Percentiles rank a stretch among this genome's conserved stretches.
Evolutionary conservation across 2,113 vertebrate genomes (phyloP).

Genomic region (Hemiprocne comata): DNA sequence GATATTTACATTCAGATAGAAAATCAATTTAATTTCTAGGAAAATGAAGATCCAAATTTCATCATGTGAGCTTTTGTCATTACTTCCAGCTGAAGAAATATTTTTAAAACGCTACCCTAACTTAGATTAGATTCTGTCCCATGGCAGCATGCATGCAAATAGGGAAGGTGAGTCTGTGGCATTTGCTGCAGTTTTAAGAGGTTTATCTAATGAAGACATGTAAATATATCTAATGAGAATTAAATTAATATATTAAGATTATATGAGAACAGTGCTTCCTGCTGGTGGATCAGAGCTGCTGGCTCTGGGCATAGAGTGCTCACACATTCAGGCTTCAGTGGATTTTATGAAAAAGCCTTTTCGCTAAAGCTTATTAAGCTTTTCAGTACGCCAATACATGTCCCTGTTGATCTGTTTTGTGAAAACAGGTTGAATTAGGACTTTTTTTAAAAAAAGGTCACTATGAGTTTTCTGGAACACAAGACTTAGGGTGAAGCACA

Average conservation of each 20-base stretch:
- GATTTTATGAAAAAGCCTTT: not conserved
- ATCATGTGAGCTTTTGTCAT: not conserved
- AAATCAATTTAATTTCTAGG: not conserved
- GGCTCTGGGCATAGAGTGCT: not conserved
- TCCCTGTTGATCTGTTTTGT: not conserved
- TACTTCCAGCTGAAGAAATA: not conserved
- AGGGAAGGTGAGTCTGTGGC: not conserved
- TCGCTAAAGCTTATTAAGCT: not conserved
- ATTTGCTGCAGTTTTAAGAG: not conserved
- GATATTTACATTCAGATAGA: not conserved
- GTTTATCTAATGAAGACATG: not conserved
- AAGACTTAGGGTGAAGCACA: not conserved
- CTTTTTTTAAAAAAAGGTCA: not conserved
- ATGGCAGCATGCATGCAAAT: not conserved
- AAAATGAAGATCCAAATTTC: not conserved
- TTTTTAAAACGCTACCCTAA: not conserved
- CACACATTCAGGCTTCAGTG: not conserved
- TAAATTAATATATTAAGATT: not conserved
- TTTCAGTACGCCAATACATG: not conserved
- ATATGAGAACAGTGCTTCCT: not conserved
- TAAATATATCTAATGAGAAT: not conserved
- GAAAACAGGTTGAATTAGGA: not conserved
- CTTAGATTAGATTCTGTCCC: not conserved
- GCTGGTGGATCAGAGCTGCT: not conserved
- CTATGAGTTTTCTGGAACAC: not conserved